Conservation (phyloP, 2,888 invertebrate species). For the Heliothis peltigera region DNA sequence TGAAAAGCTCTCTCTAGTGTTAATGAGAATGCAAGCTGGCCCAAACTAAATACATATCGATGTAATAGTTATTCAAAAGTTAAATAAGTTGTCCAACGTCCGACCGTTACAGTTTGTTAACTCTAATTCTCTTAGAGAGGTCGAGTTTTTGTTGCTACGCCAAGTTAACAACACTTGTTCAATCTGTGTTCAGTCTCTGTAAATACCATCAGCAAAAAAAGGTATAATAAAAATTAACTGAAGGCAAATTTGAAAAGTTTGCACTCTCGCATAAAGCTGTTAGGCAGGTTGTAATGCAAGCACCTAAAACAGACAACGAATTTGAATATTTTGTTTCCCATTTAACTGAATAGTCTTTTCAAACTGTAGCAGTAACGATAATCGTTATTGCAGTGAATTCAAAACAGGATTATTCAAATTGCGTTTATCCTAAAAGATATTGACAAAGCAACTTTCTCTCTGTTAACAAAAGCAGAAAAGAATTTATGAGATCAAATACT, state of each 20-base stretch:
- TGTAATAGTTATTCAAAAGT: conserved; percentile 63
- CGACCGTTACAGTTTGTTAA: conserved; percentile 70
- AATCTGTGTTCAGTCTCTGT: conserved; percentile 50
- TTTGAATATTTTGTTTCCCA: conserved; percentile 52
- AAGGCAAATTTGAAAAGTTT: conserved; percentile 52
- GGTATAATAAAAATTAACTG: conserved; percentile 51
- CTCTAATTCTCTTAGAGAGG: conserved; percentile 72
- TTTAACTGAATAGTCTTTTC: conserved; percentile 26
- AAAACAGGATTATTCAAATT: conserved; percentile 35
- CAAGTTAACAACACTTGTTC: conserved; percentile 65
- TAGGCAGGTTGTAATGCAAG: conserved; percentile 31
- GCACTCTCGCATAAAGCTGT: conserved; percentile 30
- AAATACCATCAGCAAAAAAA: conserved; percentile 53
- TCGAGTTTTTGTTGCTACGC: conserved; percentile 65
- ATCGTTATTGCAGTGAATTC: conserved; percentile 30
- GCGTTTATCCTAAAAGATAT: conserved; percentile 3
- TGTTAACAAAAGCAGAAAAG: not conserved
- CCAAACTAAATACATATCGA: conserved; percentile 25
- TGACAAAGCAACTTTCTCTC: not conserved
- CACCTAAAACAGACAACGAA: conserved; percentile 34
- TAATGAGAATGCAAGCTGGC: too few species aligned
- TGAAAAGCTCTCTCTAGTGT: too few species aligned
- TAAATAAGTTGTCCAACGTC: conserved; percentile 66
- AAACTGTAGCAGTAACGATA: conserved; percentile 49
- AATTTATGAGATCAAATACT: conserved; percentile 1